Conservation (phyloP, 2,797 vertebrate genomes). For the Centroberyx gerrardi region DNA sequence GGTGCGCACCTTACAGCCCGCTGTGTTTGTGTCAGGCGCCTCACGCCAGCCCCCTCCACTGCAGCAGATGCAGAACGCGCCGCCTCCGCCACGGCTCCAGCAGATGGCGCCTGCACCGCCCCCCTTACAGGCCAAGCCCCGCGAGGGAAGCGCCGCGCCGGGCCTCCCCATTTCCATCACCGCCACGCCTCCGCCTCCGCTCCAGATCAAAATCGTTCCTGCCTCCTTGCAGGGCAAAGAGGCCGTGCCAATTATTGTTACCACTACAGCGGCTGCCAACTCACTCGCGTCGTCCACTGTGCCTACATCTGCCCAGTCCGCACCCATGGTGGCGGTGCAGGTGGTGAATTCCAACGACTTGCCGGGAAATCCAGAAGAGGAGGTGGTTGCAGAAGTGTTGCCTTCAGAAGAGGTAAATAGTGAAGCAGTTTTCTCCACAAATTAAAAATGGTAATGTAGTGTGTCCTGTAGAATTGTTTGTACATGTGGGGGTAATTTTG, state of each 20-base stretch:
- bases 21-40: conserved; percentile 73
- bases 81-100: conserved; percentile 79
- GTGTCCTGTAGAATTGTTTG: neutral
- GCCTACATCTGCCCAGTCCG: conserved; percentile 40
- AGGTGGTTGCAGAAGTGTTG: conserved; percentile 72
- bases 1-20: conserved; percentile 78
- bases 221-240: conserved; percentile 83
- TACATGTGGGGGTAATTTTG: neutral
- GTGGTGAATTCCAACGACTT: conserved; percentile 68
- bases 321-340: conserved; percentile 75
- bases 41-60: conserved; percentile 90
- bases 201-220: conserved; percentile 92
- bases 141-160: conserved; percentile 68
- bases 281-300: conserved; percentile 47
- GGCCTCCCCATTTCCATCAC: conserved; percentile 59
- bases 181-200: conserved; percentile 85
- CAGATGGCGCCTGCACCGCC: conserved; percentile 90
- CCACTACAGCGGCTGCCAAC: conserved; percentile 70
- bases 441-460: neutral
- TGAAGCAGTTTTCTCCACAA: neutral
- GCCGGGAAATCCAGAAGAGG: conserved; percentile 61
- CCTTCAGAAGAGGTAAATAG: conserved; percentile 76
- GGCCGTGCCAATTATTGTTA: conserved; percentile 82
- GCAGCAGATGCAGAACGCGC: conserved; percentile 92
- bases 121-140: conserved; percentile 89